Evolutionary conservation across 30 jellyfish, hydroid and myxozoan species (phyloP), one percentile per base, ranked within the genome.

Genomic region (Pelagia noctiluca): DNA sequence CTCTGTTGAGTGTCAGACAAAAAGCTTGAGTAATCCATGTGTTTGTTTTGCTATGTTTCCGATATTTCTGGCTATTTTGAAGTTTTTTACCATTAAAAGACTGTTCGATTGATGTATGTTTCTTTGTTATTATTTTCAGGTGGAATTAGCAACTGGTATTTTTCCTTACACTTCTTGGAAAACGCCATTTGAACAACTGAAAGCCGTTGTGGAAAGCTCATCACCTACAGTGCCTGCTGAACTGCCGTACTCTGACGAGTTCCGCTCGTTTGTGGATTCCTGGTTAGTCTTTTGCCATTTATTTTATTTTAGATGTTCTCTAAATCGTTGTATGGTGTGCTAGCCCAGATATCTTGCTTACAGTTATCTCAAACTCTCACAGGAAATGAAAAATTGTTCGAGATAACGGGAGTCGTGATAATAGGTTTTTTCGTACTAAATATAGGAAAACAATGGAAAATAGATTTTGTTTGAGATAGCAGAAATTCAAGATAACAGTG

Each of bases 81-180:
- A n/a, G n/a, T n/a, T n/a, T n/a, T n/a, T n/a, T n/a, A n/a, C n/a
- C n/a, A n/a, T n/a, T n/a, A n/a, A n/a, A n/a, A n/a, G n/a, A n/a
- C n/a, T n/a, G n/a, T n/a, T n/a, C n/a, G n/a, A n/a, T n/a, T n/a
- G n/a, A n/a, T n/a, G n/a, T n/a, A n/a, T n/a, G n/a, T n/a, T 25
- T 30, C 21, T 21, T 48, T 54, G 19, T 23, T 50, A 13, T 2
- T 71, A 22, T 73, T 64, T 69, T 25, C 29, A 94, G 99, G 96
- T 94, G 31, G 99, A 94, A 57, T 50, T 94, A 64, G 89, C 97
- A 50, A 75, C 97, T 32, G 94, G 96, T 13, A 63, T 74, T 42
- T 94, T 94, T 75, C 99, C 99, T 2, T 94, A 88, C 81, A 67
- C 86, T 13, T 87, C 82, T 24, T 94, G 99, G 99, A 82, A 60